Evolutionary conservation across 2,113 vertebrate genomes (phyloP).

Genomic region (Chloropsis cyanopogon): DNA sequence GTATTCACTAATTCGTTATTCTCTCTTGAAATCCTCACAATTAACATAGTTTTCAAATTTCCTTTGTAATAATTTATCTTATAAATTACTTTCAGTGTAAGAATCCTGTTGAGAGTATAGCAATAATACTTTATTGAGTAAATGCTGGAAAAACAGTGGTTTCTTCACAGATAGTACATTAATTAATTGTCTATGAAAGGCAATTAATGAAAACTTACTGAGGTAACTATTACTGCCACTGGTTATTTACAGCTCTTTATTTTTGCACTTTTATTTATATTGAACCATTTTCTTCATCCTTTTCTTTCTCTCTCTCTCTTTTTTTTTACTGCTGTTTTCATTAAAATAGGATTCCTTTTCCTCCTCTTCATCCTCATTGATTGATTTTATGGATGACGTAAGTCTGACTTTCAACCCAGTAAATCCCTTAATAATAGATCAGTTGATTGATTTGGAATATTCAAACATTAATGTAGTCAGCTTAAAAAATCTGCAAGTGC

Average conservation of each 20-base stretch:
- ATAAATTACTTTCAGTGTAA: neutral
- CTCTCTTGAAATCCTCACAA: neutral
- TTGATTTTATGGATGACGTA: slow-evolving; percentile 98
- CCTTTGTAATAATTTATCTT: neutral
- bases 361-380: slow-evolving; percentile 94
- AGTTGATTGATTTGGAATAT: slow-evolving; percentile 64
- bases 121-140: neutral
- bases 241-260: slow-evolving; percentile 65
- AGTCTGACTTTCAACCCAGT: slow-evolving; percentile 80
- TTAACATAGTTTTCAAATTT: neutral
- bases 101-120: neutral
- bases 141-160: neutral
- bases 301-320: slow-evolving; percentile 69
- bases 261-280: slow-evolving; percentile 71
- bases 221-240: slow-evolving; percentile 49
- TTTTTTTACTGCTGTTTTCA: slow-evolving; percentile 81
- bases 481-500: slow-evolving; percentile 29
- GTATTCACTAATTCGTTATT: neutral
- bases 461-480: slow-evolving; percentile 64
- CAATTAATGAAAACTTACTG: slow-evolving; percentile 38
- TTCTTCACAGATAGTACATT: neutral
- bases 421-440: slow-evolving; percentile 60
- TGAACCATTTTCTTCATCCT: slow-evolving; percentile 70
- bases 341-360: slow-evolving; percentile 92
- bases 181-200: slow-evolving; percentile 31